A percentile compares a stretch with the other conserved stretches of the same genome.
Conservation (phyloP, 2,888 invertebrate genomes). For the Perizoma affinitatum region DNA sequence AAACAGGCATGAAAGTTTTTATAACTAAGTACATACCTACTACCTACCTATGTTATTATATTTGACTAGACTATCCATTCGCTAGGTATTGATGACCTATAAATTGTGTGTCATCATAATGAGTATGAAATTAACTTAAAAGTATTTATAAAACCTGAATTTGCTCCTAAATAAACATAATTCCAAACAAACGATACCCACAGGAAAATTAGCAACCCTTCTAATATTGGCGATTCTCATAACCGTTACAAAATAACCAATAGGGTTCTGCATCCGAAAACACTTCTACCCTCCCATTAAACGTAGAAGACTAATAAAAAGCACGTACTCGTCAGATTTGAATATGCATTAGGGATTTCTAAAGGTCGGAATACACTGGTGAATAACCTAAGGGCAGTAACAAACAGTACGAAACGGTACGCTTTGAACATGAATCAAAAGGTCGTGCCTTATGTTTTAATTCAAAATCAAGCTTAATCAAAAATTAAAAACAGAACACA, state of each 20-base stretch:
- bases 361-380: constrained; percentile 7
- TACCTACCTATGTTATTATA: too few relatives aligned
- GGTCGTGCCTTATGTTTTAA: too few relatives aligned
- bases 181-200: constrained; percentile 14
- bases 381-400: neutral
- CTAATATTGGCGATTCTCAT: constrained; percentile 18
- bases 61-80: too few relatives aligned
- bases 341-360: constrained; percentile 47
- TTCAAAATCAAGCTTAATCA: too few relatives aligned
- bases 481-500: too few relatives aligned
- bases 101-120: too few relatives aligned
- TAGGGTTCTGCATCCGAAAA: constrained; percentile 22
- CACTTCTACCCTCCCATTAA: constrained; percentile 36
- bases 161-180: neutral
- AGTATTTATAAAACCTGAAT: too few relatives aligned
- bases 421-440: too few relatives aligned
- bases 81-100: too few relatives aligned
- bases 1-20: too few relatives aligned
- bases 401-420: neutral
- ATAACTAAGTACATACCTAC: too few relatives aligned
- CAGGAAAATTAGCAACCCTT: constrained; percentile 28
- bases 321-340: constrained; percentile 42
- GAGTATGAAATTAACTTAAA: too few relatives aligned
- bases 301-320: constrained; percentile 38
- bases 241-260: constrained; percentile 29